Evolutionary conservation across 2,888 invertebrate genomes (phyloP).

Genomic region (Macrosiphum euphorbiae): DNA sequence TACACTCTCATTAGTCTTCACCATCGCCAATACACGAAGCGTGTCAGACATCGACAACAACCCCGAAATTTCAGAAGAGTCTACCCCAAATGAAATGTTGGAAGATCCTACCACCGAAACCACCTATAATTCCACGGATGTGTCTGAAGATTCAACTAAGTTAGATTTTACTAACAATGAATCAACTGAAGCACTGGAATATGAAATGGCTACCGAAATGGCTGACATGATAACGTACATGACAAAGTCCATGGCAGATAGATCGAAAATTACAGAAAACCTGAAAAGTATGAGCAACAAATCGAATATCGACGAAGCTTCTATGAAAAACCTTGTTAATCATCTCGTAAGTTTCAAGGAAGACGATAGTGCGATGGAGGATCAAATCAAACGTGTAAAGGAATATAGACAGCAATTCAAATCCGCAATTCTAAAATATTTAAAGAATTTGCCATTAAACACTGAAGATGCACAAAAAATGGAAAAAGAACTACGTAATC

Average conservation of each 20-base stretch:
- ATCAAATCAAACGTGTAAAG: background rate
- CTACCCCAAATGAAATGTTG: background rate
- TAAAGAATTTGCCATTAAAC: background rate
- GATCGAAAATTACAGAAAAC: constrained; percentile 24
- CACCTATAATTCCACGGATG: background rate
- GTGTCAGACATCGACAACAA: background rate
- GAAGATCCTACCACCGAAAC: background rate
- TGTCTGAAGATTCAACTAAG: background rate
- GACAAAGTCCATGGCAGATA: background rate
- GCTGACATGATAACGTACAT: constrained; percentile 14
- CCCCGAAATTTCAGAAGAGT: background rate
- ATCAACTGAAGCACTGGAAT: background rate
- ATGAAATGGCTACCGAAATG: background rate
- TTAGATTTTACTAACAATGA: background rate
- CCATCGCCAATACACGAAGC: background rate
- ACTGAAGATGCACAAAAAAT: constrained; percentile 9
- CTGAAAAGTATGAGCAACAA: background rate
- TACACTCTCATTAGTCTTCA: background rate
- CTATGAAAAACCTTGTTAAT: background rate
- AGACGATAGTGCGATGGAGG: background rate
- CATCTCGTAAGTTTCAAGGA: constrained; percentile 19
- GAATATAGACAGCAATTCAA: background rate
- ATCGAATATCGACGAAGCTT: background rate
- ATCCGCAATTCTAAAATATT: background rate
- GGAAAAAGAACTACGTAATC: constrained; percentile 29